phyloP scores from a whole-genome alignment of 2,113 vertebrate species.

The Alligator sinensis region DNA sequence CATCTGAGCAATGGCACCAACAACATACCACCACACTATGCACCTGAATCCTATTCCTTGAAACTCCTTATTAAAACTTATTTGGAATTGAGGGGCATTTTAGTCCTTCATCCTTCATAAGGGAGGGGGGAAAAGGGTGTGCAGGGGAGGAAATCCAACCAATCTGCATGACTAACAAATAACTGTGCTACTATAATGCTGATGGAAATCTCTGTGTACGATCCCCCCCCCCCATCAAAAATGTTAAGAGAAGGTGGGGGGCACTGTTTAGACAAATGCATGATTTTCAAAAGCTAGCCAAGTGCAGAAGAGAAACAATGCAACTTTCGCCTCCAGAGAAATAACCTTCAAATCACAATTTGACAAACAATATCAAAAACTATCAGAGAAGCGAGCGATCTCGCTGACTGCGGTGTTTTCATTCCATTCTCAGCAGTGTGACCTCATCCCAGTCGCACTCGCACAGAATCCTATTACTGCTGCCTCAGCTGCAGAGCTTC shows the following conservation, averaged over 20 bases:
- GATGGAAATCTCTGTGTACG: constrained; percentile 27
- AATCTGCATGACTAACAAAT: not conserved
- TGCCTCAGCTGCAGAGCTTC: constrained; percentile 65
- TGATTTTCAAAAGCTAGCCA: constrained; percentile 34
- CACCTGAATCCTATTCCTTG: constrained; percentile 20
- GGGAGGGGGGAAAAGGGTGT: not conserved
- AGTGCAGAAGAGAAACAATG: not conserved
- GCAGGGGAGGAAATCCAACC: not conserved
- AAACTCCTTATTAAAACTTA: constrained; percentile 60
- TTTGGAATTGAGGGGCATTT: constrained; percentile 30
- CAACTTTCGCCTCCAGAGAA: constrained; percentile 64
- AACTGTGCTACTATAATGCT: not conserved
- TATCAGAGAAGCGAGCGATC: constrained; percentile 54
- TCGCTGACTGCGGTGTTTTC: constrained; percentile 58
- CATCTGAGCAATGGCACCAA: constrained; percentile 43
- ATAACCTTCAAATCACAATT: constrained; percentile 74
- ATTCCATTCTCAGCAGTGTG: constrained; percentile 54
- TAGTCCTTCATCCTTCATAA: not conserved
- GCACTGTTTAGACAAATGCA: not conserved
- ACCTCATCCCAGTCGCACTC: constrained; percentile 65
- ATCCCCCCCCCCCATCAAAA: not conserved
- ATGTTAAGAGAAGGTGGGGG: not conserved
- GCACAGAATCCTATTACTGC: constrained; percentile 64
- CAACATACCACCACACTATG: not conserved
- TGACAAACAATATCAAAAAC: constrained; percentile 67